These are phyloP conservation scores for Eublepharis macularius DNA, from an alignment of 2,113 vertebrate genomes.

Conservation along the genomic window DNA sequence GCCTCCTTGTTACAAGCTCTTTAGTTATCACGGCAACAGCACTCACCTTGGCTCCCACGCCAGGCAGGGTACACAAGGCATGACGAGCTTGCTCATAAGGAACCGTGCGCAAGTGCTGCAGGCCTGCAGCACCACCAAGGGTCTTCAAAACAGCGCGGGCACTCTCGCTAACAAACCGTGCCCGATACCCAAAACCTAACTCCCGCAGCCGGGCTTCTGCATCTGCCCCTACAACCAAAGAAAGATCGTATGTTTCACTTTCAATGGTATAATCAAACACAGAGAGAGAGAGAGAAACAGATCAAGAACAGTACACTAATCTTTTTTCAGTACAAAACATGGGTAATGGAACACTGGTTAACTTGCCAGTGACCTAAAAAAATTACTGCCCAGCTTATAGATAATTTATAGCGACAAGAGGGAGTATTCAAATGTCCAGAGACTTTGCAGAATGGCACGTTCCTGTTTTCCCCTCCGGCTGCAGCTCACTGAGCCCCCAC, in stretches of 20 bases:
- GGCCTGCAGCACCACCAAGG: conserved; percentile 73
- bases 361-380: background rate
- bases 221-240: conserved; percentile 69
- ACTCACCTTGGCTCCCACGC: conserved; percentile 90
- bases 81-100: conserved; percentile 82
- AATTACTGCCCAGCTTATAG: background rate
- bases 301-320: background rate
- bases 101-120: conserved; percentile 74
- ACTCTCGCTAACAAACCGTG: conserved; percentile 85
- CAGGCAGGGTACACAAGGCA: conserved; percentile 85
- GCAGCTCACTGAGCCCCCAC: no score
- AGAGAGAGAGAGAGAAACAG: no score
- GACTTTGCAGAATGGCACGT: no score
- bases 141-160: conserved; percentile 79
- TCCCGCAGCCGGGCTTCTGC: conserved; percentile 82
- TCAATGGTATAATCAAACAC: background rate
- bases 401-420: background rate
- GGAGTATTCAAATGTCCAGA: background rate
- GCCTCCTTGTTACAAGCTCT: no score
- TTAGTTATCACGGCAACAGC: background rate
- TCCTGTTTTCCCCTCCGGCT: no score
- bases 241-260: background rate
- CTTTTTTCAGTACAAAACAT: background rate
- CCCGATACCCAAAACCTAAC: conserved; percentile 93
- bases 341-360: background rate